phyloP scores from a whole-genome alignment of 2,113 vertebrate genomes.

The Porphyrio hochstetteri region DNA sequence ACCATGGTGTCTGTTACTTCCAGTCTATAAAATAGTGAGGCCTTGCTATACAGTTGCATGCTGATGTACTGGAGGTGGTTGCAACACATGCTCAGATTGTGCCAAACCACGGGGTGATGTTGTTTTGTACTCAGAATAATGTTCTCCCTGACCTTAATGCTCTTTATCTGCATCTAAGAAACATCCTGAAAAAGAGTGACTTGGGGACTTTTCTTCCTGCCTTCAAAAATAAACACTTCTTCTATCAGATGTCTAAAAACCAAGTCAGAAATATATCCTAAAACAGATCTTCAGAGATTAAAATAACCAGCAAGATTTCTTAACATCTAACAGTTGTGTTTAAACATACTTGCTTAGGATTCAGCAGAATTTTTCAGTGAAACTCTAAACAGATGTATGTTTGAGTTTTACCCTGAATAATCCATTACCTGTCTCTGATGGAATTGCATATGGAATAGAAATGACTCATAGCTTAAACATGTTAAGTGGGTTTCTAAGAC shows the following conservation, averaged over 20 bases:
- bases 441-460: background rate
- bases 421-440: background rate
- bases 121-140: background rate
- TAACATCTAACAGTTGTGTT: background rate
- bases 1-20: background rate
- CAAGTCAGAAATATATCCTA: background rate
- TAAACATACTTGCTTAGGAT: background rate
- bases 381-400: background rate
- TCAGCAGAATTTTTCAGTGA: background rate
- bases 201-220: fast-evolving
- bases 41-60: background rate
- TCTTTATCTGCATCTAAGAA: background rate
- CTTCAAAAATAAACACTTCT: background rate
- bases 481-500: background rate
- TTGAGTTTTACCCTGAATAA: background rate
- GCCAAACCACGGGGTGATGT: background rate
- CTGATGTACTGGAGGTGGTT: background rate
- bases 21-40: background rate
- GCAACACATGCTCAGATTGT: background rate
- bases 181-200: background rate
- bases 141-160: background rate
- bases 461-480: background rate
- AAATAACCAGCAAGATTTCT: background rate
- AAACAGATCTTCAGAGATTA: background rate
- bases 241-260: background rate